Evolutionary conservation across 2,113 vertebrate genomes (phyloP).

Genomic region (Ameiurus melas): DNA sequence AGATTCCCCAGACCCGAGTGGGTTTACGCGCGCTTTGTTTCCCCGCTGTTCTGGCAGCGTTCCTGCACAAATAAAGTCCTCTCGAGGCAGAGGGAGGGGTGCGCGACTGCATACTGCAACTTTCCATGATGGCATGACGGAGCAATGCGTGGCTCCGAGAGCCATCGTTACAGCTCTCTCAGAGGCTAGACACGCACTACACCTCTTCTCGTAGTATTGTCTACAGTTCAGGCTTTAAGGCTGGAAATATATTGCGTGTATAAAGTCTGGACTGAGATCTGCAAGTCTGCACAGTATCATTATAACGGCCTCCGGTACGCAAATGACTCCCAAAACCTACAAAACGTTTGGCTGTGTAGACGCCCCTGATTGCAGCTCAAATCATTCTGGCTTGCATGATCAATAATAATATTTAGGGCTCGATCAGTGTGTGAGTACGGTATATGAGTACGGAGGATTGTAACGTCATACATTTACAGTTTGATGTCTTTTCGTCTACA

Average conservation of each 20-base stretch:
- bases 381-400: background rate
- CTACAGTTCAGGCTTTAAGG: background rate
- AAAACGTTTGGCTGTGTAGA: background rate
- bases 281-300: background rate
- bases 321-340: background rate
- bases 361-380: background rate
- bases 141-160: conserved; percentile 43
- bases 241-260: background rate
- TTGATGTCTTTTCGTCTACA: background rate
- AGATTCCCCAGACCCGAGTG: conserved; percentile 41
- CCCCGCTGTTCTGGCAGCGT: conserved; percentile 29
- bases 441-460: background rate
- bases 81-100: conserved; percentile 25
- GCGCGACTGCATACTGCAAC: background rate
- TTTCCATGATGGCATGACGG: conserved; percentile 57
- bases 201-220: background rate
- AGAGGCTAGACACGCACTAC: no score
- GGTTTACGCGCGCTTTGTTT: conserved; percentile 22
- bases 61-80: conserved; percentile 47
- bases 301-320: background rate
- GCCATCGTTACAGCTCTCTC: background rate
- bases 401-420: background rate
- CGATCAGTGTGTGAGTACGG: background rate
- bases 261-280: background rate
- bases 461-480: background rate